Conservation (phyloP, 2,888 invertebrate genomes). For the Tortricodes alternella region DNA sequence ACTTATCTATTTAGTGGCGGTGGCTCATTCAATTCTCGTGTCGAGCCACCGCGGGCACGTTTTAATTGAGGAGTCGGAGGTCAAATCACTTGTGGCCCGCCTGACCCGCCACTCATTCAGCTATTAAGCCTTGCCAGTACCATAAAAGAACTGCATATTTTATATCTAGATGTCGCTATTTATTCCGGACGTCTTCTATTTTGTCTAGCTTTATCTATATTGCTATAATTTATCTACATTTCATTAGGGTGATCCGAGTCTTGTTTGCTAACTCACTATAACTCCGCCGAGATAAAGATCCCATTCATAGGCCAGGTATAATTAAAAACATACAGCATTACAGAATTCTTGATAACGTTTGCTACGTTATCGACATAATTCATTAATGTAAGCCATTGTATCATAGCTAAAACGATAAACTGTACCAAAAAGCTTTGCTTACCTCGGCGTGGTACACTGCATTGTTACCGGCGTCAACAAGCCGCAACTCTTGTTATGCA, state of each 20-base stretch:
- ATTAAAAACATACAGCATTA: not conserved
- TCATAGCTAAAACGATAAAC: slow-evolving; percentile 48
- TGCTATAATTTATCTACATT: too few species aligned
- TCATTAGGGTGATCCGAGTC: too few species aligned
- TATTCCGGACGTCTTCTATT: not conserved
- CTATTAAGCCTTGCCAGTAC: slow-evolving; percentile 23
- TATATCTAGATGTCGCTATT: not conserved
- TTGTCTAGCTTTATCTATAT: too few species aligned
- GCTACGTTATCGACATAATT: slow-evolving; percentile 26
- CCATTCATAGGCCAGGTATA: not conserved
- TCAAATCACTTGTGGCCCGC: slow-evolving; percentile 78
- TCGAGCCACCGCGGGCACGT: slow-evolving; percentile 55
- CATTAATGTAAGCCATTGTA: slow-evolving; percentile 34
- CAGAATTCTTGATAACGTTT: slow-evolving; percentile 21
- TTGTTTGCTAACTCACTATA: too few species aligned
- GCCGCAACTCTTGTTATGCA: slow-evolving; percentile 67
- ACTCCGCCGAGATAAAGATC: too few species aligned
- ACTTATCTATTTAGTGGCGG: slow-evolving; percentile 29
- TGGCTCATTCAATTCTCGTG: slow-evolving; percentile 35
- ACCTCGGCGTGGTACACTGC: slow-evolving; percentile 62
- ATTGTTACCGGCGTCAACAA: slow-evolving; percentile 69
- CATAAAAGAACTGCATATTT: slow-evolving; percentile 7
- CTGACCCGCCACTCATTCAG: slow-evolving; percentile 27
- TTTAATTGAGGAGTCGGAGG: slow-evolving; percentile 79
- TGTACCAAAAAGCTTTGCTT: slow-evolving; percentile 58